A percentile compares a stretch with the other conserved stretches of the same genome.
phyloP scores from a whole-genome alignment of 37 sponge, comb jelly and placozoan genomes.

The Trichoplax adhaerens region DNA sequence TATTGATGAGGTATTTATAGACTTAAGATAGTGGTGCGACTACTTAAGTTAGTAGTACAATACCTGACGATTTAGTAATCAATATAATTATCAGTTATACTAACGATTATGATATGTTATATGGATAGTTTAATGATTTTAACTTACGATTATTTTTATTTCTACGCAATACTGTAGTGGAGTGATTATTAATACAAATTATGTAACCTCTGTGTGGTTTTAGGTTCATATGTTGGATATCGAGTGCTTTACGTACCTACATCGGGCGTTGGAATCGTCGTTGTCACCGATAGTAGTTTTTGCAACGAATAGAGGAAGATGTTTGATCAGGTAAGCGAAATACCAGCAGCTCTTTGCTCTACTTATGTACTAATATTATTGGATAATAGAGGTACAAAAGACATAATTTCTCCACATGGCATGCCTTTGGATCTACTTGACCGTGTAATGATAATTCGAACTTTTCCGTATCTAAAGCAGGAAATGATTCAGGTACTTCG shows the following conservation, averaged over 20 bases:
- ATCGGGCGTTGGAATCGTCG: constrained; percentile 83
- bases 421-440: constrained; percentile 90
- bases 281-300: constrained; percentile 92
- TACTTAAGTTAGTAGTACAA: too few relatives aligned
- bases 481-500: constrained; percentile 58
- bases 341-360: not conserved
- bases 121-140: too few relatives aligned
- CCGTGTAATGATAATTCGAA: constrained; percentile 85
- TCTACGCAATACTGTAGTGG: not conserved
- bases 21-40: too few relatives aligned
- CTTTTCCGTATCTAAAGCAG: constrained; percentile 75
- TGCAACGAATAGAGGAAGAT: constrained; percentile 92
- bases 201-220: not conserved
- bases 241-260: constrained; percentile 97
- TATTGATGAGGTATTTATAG: constrained; percentile 53
- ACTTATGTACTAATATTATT: not conserved
- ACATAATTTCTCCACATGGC: constrained; percentile 82
- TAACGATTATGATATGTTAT: too few relatives aligned
- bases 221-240: constrained; percentile 98
- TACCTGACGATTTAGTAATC: too few relatives aligned
- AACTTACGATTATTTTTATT: too few relatives aligned
- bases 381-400: constrained; percentile 46
- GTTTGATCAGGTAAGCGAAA: constrained; percentile 39
- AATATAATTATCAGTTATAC: too few relatives aligned
- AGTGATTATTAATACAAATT: not conserved